Conservation (phyloP, 2,113 vertebrate genomes). For the Anser brachyrhynchus region DNA sequence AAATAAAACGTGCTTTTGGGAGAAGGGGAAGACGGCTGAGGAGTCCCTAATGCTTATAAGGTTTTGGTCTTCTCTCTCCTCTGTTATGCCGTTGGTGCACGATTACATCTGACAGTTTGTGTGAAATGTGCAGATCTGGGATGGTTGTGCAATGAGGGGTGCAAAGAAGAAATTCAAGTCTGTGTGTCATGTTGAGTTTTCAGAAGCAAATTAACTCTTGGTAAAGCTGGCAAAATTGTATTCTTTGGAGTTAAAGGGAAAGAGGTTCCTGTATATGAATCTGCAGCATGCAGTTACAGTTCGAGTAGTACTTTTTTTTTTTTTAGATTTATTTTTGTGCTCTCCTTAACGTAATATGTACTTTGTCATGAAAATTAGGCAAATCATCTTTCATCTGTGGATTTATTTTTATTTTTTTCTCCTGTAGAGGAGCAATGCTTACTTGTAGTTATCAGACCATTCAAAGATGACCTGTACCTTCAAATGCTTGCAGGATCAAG, state of each 20-base stretch:
- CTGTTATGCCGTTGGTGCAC: not conserved
- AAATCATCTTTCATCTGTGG: not conserved
- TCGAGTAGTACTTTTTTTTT: not conserved
- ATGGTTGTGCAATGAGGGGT: not conserved
- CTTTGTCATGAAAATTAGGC: not conserved
- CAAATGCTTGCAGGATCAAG: not conserved
- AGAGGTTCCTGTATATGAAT: not conserved
- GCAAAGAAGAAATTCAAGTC: not conserved
- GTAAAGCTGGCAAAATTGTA: not conserved
- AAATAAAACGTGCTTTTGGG: not conserved
- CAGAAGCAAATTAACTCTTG: not conserved
- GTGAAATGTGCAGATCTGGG: not conserved
- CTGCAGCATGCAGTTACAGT: not conserved
- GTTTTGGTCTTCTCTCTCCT: not conserved
- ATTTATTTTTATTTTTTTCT: not conserved
- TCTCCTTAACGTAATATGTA: not conserved
- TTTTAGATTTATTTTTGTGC: not conserved
- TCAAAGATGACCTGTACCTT: not conserved
- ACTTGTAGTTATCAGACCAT: too few relatives aligned
- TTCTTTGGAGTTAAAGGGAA: not conserved
- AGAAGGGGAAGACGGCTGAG: not conserved
- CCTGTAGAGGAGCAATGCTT: not conserved
- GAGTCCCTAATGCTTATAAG: not conserved
- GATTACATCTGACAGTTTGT: not conserved
- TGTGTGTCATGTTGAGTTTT: not conserved